These are phyloP conservation scores for Falco berigora DNA, from an alignment of 2,797 vertebrate genomes.

Conservation along the genomic window DNA sequence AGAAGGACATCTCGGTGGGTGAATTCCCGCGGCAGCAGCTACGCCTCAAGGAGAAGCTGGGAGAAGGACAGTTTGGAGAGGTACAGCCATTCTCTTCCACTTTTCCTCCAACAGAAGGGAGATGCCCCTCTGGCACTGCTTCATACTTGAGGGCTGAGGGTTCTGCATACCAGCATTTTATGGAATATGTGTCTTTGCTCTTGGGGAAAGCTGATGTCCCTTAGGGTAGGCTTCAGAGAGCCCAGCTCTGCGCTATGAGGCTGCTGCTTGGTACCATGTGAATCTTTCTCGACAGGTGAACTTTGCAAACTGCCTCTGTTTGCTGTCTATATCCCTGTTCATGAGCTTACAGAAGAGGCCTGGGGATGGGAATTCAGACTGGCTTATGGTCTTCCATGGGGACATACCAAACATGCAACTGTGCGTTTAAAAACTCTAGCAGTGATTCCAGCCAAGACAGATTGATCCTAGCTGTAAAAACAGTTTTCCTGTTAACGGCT, in stretches of 20 bases:
- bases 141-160: neutral
- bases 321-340: neutral
- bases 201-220: neutral
- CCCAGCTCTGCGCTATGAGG: neutral
- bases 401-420: neutral
- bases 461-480: neutral
- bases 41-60: constrained; percentile 65
- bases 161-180: neutral
- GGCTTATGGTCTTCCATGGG: neutral
- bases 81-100: neutral
- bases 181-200: neutral
- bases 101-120: neutral
- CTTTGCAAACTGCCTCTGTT: neutral
- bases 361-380: neutral
- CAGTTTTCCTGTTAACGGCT: neutral
- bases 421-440: neutral
- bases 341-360: neutral
- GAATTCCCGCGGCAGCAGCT: constrained; percentile 67
- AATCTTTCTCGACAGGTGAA: neutral
- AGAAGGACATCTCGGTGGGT: constrained; percentile 83
- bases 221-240: neutral
- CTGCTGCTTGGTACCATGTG: neutral
- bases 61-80: constrained; percentile 66
- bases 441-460: neutral
- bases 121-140: neutral